phyloP scores from a whole-genome alignment of 2,888 invertebrate species.

The Diaphora mendica region DNA sequence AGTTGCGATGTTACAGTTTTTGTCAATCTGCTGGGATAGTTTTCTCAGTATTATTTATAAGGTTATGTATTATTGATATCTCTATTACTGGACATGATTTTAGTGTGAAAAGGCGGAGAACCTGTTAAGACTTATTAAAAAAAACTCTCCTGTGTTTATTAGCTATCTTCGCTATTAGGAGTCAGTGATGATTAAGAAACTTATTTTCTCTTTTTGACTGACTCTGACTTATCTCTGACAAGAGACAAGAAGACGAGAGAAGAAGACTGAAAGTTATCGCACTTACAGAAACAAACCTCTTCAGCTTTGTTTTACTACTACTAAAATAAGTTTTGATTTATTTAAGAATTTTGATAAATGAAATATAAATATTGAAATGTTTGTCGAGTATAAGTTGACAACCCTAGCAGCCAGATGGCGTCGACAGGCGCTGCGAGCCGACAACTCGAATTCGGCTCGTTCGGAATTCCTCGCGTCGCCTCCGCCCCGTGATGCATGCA shows the following conservation, averaged over 20 bases:
- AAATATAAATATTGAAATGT: background rate
- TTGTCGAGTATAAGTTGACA: conserved; percentile 33
- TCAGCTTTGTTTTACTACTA: background rate
- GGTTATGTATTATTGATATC: background rate
- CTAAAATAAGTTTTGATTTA: background rate
- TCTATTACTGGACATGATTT: background rate
- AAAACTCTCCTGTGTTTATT: background rate
- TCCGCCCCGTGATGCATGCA: conserved; percentile 74
- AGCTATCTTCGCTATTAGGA: background rate
- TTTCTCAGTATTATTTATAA: background rate
- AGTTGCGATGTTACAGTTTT: no score
- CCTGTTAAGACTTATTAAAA: background rate
- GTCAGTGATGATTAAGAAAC: no score
- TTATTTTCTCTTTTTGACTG: background rate
- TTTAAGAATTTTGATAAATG: background rate
- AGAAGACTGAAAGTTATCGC: background rate
- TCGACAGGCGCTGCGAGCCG: conserved; percentile 76
- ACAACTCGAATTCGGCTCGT: conserved; percentile 75
- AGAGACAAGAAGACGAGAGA: no score
- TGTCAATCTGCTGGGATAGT: background rate
- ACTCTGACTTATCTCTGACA: background rate
- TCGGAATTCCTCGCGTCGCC: conserved; percentile 81
- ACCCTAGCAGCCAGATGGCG: conserved; percentile 79
- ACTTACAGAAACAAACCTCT: no score
- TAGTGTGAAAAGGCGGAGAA: no score